These are phyloP conservation scores for Rhinoderma darwinii DNA, from an alignment of 2,113 vertebrate genomes.

Conservation along the genomic window DNA sequence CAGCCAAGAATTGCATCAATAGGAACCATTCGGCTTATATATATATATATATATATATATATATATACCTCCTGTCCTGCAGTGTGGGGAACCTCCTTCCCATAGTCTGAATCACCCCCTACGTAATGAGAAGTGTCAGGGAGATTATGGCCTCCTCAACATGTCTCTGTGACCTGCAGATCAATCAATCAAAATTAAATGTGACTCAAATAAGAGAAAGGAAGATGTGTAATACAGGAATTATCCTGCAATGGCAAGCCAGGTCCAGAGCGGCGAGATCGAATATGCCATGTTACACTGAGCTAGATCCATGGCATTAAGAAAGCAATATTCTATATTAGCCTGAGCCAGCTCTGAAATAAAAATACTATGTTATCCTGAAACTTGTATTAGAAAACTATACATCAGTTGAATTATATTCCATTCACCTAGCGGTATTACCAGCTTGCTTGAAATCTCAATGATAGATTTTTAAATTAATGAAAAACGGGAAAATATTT, in stretches of 20 bases:
- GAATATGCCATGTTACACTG: constrained; percentile 1
- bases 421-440: neutral
- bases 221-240: constrained; percentile 47
- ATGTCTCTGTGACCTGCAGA: constrained; percentile 52
- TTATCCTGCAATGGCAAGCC: constrained; percentile 33
- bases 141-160: constrained; percentile 52
- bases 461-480: neutral
- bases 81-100: constrained; percentile 23
- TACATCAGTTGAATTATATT: neutral
- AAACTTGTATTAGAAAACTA: neutral
- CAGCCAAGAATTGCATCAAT: constrained; percentile 24
- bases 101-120: constrained; percentile 53
- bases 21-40: neutral
- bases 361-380: neutral
- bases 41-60: neutral
- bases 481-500: no score
- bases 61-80: neutral
- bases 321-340: constrained; percentile 16
- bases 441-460: neutral
- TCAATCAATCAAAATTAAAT: constrained; percentile 60
- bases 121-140: constrained; percentile 52
- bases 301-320: constrained; percentile 11
- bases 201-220: constrained; percentile 29
- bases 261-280: constrained; percentile 16
- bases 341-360: neutral